Conservation (phyloP, 2,797 vertebrate species). For the Thripadectes ignobilis region DNA sequence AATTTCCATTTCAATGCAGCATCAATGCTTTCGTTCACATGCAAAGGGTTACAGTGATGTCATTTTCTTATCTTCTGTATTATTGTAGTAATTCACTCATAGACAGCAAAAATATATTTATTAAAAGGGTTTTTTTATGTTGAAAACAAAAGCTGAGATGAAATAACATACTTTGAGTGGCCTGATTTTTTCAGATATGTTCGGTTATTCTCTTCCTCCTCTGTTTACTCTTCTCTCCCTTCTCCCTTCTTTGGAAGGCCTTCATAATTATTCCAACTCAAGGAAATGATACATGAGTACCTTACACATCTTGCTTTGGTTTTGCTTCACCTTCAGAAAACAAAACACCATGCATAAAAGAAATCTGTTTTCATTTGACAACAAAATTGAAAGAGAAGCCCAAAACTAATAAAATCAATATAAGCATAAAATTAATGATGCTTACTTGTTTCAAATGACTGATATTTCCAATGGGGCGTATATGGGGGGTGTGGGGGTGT, state of each 20-base stretch:
- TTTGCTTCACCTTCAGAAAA: background rate
- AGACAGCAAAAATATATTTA: background rate
- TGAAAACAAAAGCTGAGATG: background rate
- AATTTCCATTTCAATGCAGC: background rate
- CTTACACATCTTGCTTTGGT: background rate
- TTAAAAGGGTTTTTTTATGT: rapidly evolving
- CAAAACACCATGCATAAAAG: background rate
- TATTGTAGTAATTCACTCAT: background rate
- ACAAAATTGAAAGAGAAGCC: background rate
- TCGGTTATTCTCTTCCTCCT: background rate
- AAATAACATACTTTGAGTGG: background rate
- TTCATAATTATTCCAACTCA: background rate
- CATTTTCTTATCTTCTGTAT: background rate
- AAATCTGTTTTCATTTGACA: background rate
- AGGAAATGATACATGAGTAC: background rate
- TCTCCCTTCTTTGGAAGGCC: background rate
- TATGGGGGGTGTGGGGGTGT: no score
- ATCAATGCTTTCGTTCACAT: background rate
- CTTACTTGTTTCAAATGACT: background rate
- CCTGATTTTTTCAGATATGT: background rate
- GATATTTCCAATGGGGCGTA: background rate
- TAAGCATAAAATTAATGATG: background rate
- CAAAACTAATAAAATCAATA: background rate
- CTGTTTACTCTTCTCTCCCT: background rate
- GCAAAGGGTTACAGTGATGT: background rate